phyloP scores from a whole-genome alignment of 2,113 vertebrate genomes.

The Chrysemys picta region DNA sequence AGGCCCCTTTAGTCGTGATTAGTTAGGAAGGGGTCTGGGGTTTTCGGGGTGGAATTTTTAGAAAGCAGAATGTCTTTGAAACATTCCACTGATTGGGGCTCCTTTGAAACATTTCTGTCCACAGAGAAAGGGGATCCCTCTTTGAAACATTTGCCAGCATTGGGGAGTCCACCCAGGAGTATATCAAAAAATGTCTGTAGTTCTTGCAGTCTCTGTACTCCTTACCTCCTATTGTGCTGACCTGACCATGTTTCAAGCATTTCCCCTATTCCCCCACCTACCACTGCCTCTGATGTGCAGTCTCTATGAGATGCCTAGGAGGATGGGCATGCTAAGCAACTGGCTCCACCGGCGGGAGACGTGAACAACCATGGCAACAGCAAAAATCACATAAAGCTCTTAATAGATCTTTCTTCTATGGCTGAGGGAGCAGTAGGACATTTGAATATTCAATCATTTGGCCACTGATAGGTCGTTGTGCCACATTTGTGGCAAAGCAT shows the following conservation, averaged over 20 bases:
- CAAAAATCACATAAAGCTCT: not conserved
- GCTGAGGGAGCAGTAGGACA: not conserved
- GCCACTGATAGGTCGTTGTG: rapidly evolving
- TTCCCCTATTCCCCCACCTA: not conserved
- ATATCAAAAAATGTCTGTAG: constrained; percentile 57
- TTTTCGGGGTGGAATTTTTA: not conserved
- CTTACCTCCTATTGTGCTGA: constrained; percentile 52
- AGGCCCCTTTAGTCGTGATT: constrained; percentile 31
- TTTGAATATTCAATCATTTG: rapidly evolving
- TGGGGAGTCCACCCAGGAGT: constrained; percentile 54
- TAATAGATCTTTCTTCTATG: not conserved
- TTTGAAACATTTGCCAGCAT: constrained; percentile 61
- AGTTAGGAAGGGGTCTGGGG: constrained; percentile 40
- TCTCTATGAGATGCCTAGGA: not conserved
- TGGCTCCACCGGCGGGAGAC: constrained; percentile 1
- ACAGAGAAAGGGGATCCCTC: constrained; percentile 35
- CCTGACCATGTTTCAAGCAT: constrained; percentile 51
- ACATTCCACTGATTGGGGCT: constrained; percentile 15
- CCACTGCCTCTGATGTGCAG: constrained; percentile 31
- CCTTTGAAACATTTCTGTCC: constrained; percentile 67
- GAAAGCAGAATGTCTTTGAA: constrained; percentile 58
- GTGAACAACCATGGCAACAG: constrained; percentile 20
- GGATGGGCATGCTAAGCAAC: not conserved
- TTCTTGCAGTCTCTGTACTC: constrained; percentile 52
- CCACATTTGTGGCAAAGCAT: not conserved